Conservation (phyloP, 2,113 vertebrate species). For the Delphinapterus leucas region DNA sequence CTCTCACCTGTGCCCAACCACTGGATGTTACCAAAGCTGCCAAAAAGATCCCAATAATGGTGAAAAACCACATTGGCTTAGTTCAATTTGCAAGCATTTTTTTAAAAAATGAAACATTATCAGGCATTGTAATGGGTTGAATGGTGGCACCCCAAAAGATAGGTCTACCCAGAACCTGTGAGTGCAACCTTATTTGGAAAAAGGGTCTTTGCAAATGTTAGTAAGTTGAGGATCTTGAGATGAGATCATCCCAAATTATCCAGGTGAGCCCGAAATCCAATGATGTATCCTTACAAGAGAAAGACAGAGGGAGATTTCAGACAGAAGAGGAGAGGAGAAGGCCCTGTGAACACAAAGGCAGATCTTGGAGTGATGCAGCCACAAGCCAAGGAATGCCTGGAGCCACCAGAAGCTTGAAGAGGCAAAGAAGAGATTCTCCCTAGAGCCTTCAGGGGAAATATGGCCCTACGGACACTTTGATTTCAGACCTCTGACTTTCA, state of each 20-base stretch:
- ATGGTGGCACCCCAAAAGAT: neutral
- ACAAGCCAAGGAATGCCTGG: neutral
- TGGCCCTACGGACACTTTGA: accelerated
- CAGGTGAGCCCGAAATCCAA: neutral
- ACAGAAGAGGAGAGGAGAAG: neutral
- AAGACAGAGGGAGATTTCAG: neutral
- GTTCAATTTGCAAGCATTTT: neutral
- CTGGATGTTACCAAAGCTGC: neutral
- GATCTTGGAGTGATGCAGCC: neutral
- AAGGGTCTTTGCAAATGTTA: neutral
- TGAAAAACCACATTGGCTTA: neutral
- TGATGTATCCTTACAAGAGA: neutral
- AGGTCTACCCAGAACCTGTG: neutral
- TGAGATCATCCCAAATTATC: neutral
- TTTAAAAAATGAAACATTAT: neutral
- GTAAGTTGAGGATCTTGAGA: neutral
- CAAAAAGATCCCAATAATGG: neutral
- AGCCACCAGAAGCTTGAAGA: neutral
- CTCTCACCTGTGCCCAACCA: neutral
- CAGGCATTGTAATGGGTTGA: neutral
- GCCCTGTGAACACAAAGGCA: neutral
- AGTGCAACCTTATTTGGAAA: neutral
- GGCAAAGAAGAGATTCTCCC: neutral
- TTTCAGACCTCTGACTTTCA: neutral
- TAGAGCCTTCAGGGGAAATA: neutral